These are phyloP conservation scores for Cyclopterus lumpus DNA, from an alignment of 2,797 vertebrate species.

Conservation along the genomic window DNA sequence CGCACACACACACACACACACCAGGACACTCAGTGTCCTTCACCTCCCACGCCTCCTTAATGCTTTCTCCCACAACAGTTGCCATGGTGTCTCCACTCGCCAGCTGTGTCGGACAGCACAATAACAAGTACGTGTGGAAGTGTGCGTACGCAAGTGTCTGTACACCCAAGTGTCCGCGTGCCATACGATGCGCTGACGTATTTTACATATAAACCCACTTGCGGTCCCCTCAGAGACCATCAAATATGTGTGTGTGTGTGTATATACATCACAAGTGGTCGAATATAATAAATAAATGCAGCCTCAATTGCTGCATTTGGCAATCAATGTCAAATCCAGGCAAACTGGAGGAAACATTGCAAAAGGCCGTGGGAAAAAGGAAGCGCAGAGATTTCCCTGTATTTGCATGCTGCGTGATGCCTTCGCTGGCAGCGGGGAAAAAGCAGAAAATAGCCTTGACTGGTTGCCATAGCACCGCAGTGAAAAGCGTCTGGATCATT, in stretches of 20 bases:
- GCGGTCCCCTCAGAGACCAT: not conserved
- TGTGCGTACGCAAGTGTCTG: slow-evolving; percentile 9
- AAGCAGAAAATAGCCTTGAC: slow-evolving; percentile 46
- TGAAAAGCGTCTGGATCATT: slow-evolving; percentile 34
- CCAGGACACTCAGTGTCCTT: slow-evolving; percentile 33
- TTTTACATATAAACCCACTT: not conserved
- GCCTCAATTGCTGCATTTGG: no score
- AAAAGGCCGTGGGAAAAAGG: slow-evolving; percentile 24
- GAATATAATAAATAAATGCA: no score
- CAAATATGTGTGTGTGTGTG: no score
- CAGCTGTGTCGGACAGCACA: slow-evolving; percentile 62
- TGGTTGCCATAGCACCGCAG: slow-evolving; percentile 64
- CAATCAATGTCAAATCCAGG: slow-evolving; percentile 10
- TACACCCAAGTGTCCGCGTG: slow-evolving; percentile 16
- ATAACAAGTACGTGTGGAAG: slow-evolving; percentile 54
- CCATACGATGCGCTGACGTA: not conserved
- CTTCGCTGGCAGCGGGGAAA: slow-evolving; percentile 21
- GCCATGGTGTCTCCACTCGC: slow-evolving; percentile 67
- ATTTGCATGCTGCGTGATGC: slow-evolving; percentile 22
- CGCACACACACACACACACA: slow-evolving; percentile 2
- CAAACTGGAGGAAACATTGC: slow-evolving; percentile 19
- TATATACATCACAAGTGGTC: not conserved
- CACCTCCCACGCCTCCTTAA: slow-evolving; percentile 65
- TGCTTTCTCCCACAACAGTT: slow-evolving; percentile 73
- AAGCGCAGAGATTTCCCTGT: slow-evolving; percentile 24